These are phyloP conservation scores for Junonia oenone DNA, from an alignment of 2,888 invertebrate species.

Conservation along the genomic window DNA sequence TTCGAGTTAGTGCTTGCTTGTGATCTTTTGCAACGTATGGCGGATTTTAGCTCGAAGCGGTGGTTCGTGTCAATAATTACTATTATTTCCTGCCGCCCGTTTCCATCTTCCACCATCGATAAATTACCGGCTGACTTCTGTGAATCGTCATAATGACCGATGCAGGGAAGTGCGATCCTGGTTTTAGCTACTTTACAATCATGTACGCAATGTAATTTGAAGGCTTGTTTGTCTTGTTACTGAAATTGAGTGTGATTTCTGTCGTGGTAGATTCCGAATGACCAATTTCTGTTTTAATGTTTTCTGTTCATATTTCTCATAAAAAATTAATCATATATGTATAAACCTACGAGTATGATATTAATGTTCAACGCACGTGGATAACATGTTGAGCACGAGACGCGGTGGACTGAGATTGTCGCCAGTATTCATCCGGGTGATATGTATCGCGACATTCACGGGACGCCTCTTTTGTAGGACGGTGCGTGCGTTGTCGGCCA, in stretches of 20 bases:
- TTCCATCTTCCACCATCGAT: constrained; percentile 61
- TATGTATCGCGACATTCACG: constrained; percentile 67
- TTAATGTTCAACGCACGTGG: not conserved
- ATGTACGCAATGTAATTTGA: constrained; percentile 16
- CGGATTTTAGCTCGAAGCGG: constrained; percentile 48
- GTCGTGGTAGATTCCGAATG: too few relatives aligned
- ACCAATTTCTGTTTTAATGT: not conserved
- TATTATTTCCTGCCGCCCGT: constrained; percentile 61
- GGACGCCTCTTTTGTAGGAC: constrained; percentile 67
- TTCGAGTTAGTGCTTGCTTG: constrained; percentile 69
- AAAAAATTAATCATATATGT: too few relatives aligned
- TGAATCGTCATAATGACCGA: constrained; percentile 67
- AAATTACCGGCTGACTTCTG: constrained; percentile 65
- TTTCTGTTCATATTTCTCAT: too few relatives aligned
- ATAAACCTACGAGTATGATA: too few relatives aligned
- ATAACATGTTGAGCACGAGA: not conserved
- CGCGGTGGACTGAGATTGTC: constrained; percentile 53
- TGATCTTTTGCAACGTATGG: constrained; percentile 58
- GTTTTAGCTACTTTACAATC: constrained; percentile 47
- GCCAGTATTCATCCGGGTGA: constrained; percentile 60
- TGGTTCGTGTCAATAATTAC: constrained; percentile 76
- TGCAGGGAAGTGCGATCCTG: constrained; percentile 45
- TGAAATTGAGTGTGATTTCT: not conserved
- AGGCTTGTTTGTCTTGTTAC: constrained; percentile 8
- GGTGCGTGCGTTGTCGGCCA: constrained; percentile 69